A percentile compares a stretch with the other conserved stretches of the same genome.
Evolutionary conservation across 2,113 vertebrate genomes (phyloP).

Genomic region (Athene cunicularia): DNA sequence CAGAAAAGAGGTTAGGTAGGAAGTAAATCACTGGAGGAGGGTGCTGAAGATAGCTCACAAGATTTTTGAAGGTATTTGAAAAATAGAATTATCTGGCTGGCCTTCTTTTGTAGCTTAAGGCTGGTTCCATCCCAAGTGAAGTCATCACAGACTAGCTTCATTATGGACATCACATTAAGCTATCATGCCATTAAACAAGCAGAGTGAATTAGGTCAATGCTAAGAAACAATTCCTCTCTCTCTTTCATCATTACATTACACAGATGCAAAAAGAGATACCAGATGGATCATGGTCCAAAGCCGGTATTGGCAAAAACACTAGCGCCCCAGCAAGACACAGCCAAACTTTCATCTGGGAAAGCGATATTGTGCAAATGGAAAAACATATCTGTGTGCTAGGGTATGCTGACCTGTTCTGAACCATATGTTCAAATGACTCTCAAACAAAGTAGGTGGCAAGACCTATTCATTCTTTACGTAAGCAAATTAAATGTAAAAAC

Average conservation of each 20-base stretch:
- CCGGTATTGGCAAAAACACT: not conserved
- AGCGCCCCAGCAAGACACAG: not conserved
- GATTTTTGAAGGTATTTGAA: not conserved
- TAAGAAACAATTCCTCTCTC: not conserved
- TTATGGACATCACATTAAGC: not conserved
- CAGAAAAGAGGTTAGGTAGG: not conserved
- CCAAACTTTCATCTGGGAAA: not conserved
- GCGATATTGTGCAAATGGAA: not conserved
- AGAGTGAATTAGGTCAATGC: not conserved
- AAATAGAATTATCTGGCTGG: not conserved
- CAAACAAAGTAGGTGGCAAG: not conserved
- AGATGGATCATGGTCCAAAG: not conserved
- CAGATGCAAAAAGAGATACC: not conserved
- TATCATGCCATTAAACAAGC: not conserved
- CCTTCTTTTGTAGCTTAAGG: not conserved
- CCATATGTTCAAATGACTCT: not conserved
- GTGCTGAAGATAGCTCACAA: not conserved
- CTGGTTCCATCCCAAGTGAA: not conserved
- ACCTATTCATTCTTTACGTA: not conserved
- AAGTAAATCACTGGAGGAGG: not conserved
- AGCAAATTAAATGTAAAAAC: slow-evolving; percentile 21
- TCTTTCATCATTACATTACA: not conserved
- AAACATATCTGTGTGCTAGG: not conserved
- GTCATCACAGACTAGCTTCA: not conserved
- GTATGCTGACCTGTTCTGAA: not conserved